A percentile compares a stretch with the other conserved stretches of the same genome.
These are phyloP conservation scores for Chaetura pelagica DNA, from an alignment of 2,113 vertebrate species.

Conservation along the genomic window DNA sequence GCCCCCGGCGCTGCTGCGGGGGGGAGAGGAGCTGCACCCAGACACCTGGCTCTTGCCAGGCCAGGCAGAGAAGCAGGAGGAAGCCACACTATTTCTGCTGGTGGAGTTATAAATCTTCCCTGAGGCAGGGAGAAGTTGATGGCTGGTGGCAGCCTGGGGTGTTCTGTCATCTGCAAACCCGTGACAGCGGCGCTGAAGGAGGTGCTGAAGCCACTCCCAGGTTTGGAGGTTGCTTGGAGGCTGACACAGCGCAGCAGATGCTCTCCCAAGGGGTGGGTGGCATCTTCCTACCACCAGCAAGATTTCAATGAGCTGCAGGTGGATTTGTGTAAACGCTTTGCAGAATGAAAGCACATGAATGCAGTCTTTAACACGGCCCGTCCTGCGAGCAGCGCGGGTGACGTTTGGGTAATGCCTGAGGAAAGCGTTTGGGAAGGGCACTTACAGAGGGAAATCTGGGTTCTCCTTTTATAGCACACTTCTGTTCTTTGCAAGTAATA, in stretches of 20 bases:
- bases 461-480: background rate
- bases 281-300: background rate
- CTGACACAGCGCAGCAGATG: background rate
- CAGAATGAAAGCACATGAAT: background rate
- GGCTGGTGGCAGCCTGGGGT: background rate
- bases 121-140: background rate
- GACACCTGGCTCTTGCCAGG: fast-evolving
- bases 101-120: background rate
- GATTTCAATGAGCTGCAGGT: background rate
- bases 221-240: background rate
- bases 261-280: background rate
- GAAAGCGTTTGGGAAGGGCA: background rate
- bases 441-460: background rate
- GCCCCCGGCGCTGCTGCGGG: background rate
- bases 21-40: fast-evolving
- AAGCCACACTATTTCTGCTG: fast-evolving
- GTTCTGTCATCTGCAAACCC: fast-evolving
- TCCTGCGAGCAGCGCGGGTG: background rate
- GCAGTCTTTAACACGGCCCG: background rate
- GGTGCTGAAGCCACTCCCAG: background rate
- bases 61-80: background rate
- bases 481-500: background rate
- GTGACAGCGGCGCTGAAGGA: background rate
- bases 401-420: background rate
- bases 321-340: background rate